These are phyloP conservation scores for Cerceris rybyensis DNA, from an alignment of 2,888 invertebrate species.

Conservation along the genomic window DNA sequence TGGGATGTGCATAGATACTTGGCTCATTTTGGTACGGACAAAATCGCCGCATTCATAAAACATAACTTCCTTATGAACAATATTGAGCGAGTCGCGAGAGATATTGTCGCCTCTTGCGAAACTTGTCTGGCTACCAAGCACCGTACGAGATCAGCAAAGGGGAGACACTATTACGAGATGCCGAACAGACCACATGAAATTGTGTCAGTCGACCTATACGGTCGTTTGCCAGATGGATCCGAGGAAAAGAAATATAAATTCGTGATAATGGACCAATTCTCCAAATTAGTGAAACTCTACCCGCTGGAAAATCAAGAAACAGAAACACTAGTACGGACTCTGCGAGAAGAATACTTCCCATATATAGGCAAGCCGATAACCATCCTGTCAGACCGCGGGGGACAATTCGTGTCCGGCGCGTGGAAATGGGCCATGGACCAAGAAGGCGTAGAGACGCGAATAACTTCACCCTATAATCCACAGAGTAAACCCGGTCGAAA, in stretches of 20 bases:
- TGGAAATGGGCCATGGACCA: neutral
- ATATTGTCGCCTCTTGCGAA: neutral
- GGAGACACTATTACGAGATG: neutral
- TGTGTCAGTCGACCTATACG: conserved; percentile 21
- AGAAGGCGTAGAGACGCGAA: too few species aligned
- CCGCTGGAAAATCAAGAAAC: conserved; percentile 6
- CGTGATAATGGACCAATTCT: conserved; percentile 17
- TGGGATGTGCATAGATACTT: too few species aligned
- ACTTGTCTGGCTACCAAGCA: neutral
- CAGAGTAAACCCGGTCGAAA: conserved; percentile 38
- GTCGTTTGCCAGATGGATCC: conserved; percentile 14
- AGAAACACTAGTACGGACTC: neutral
- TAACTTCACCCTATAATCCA: conserved; percentile 30
- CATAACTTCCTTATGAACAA: too few species aligned
- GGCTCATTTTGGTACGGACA: too few species aligned
- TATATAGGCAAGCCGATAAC: conserved; percentile 3
- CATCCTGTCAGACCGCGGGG: conserved; percentile 22
- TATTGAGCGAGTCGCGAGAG: neutral
- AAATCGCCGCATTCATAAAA: too few species aligned
- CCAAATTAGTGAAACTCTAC: conserved; percentile 19
- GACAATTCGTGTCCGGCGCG: conserved; percentile 2
- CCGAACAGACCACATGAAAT: conserved; percentile 11
- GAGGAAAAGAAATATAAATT: conserved; percentile 13
- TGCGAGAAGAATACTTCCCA: neutral
- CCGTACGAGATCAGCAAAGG: neutral